Percentiles rank a stretch among this genome's conserved stretches.
These are phyloP conservation scores for Coreoperca whiteheadi DNA, from an alignment of 2,113 vertebrate species.

Conservation along the genomic window DNA sequence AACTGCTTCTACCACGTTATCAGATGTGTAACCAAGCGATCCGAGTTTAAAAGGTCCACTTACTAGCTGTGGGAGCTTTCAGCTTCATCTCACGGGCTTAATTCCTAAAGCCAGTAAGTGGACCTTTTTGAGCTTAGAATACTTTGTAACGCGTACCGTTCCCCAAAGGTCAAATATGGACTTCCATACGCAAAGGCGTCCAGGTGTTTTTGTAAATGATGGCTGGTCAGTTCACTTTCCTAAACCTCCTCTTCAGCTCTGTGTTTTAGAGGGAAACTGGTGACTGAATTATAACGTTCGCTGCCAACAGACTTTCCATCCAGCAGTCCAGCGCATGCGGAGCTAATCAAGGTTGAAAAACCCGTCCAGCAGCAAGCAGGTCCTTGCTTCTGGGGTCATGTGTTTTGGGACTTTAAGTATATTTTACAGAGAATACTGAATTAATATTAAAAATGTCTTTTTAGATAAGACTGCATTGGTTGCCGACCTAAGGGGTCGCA, in stretches of 20 bases:
- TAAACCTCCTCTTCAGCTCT: slow-evolving; percentile 2
- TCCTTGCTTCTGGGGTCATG: background rate
- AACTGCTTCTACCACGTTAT: background rate
- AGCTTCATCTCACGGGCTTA: background rate
- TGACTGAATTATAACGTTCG: background rate
- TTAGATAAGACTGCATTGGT: too few relatives aligned
- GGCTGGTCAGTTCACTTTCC: background rate
- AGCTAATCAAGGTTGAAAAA: background rate
- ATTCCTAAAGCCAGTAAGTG: background rate
- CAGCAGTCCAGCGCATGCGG: background rate
- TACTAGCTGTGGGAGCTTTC: background rate
- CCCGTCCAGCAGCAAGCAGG: background rate
- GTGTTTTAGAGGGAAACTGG: background rate
- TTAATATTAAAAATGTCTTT: too few relatives aligned
- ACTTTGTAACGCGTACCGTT: background rate
- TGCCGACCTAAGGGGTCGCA: too few relatives aligned
- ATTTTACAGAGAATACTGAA: too few relatives aligned
- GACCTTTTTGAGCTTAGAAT: background rate
- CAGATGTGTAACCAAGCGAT: too few relatives aligned
- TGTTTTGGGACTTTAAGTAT: background rate
- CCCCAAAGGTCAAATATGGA: background rate
- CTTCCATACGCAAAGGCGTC: background rate
- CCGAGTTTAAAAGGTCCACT: background rate
- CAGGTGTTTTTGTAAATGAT: slow-evolving; percentile 15
- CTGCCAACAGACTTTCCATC: slow-evolving; percentile 13